Conservation (phyloP, 2,113 vertebrate species). For the Rhea pennata region DNA sequence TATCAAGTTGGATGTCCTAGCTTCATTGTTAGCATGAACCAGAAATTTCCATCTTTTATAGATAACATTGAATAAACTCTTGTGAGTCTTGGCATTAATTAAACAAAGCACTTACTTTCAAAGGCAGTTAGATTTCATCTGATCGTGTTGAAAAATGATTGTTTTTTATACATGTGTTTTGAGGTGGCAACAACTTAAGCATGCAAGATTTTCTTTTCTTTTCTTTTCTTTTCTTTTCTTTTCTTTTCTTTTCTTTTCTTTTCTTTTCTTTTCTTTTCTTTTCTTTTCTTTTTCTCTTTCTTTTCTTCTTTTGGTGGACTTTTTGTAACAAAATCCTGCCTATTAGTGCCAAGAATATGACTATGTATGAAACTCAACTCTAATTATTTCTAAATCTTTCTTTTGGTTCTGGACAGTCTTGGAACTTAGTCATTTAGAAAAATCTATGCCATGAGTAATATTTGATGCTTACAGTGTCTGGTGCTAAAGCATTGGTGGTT, state of each 20-base stretch:
- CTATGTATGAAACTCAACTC: not conserved
- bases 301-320: not conserved
- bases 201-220: not conserved
- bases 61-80: not conserved
- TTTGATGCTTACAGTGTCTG: not conserved
- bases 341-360: not conserved
- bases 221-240: too few species aligned
- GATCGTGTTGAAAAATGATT: not conserved
- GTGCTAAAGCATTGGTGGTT: not conserved
- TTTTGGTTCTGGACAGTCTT: not conserved
- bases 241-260: too few species aligned
- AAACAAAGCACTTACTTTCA: not conserved
- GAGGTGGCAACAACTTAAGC: not conserved
- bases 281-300: too few species aligned
- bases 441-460: not conserved
- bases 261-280: too few species aligned
- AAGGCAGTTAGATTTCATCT: not conserved
- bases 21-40: not conserved
- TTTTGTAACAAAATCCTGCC: not conserved
- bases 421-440: not conserved
- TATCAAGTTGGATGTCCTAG: not conserved
- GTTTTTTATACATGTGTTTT: not conserved
- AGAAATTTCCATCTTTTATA: not conserved
- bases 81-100: not conserved
- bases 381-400: not conserved